phyloP scores from a whole-genome alignment of 1,140 invertebrate species.

The Olivierus martensii region DNA sequence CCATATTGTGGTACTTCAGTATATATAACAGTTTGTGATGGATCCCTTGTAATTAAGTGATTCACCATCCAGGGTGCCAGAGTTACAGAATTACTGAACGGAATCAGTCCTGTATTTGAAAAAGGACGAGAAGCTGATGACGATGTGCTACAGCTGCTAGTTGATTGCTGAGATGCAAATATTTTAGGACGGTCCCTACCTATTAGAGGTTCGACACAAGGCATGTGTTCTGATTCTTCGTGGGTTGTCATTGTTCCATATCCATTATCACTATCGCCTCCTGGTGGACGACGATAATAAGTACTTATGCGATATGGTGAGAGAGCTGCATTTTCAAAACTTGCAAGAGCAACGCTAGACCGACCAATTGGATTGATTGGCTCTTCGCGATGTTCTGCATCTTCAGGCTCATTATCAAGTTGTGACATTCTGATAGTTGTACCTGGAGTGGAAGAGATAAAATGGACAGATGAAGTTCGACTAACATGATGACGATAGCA shows the following conservation, averaged over 20 bases:
- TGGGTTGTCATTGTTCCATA: slow-evolving; percentile 91
- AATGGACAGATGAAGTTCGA: slow-evolving; percentile 26
- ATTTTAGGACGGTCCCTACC: slow-evolving; percentile 32
- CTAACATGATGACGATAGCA: slow-evolving; percentile 42
- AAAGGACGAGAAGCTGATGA: slow-evolving; percentile 2
- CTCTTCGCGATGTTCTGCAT: slow-evolving; percentile 29
- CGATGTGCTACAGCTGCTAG: slow-evolving; percentile 4
- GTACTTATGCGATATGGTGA: slow-evolving; percentile 78
- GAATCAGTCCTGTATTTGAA: slow-evolving; percentile 23
- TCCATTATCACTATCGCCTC: slow-evolving; percentile 73
- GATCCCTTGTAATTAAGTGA: slow-evolving; percentile 14
- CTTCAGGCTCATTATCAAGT: slow-evolving; percentile 37
- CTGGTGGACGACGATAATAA: slow-evolving; percentile 50
- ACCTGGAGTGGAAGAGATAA: slow-evolving; percentile 27
- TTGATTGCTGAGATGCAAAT: slow-evolving; percentile 11
- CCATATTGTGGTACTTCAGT: slow-evolving; percentile 29
- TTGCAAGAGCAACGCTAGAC: slow-evolving; percentile 31
- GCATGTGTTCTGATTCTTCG: slow-evolving; percentile 64
- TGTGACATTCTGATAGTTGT: slow-evolving; percentile 30
- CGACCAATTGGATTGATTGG: slow-evolving; percentile 21
- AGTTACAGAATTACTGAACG: slow-evolving; percentile 24
- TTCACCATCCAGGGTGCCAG: slow-evolving; percentile 26
- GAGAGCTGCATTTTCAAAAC: slow-evolving; percentile 42
- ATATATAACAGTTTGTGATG: slow-evolving; percentile 33
- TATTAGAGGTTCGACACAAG: slow-evolving; percentile 46